These are phyloP conservation scores for Diaperis boleti DNA, from an alignment of 2,888 invertebrate genomes.

Conservation along the genomic window DNA sequence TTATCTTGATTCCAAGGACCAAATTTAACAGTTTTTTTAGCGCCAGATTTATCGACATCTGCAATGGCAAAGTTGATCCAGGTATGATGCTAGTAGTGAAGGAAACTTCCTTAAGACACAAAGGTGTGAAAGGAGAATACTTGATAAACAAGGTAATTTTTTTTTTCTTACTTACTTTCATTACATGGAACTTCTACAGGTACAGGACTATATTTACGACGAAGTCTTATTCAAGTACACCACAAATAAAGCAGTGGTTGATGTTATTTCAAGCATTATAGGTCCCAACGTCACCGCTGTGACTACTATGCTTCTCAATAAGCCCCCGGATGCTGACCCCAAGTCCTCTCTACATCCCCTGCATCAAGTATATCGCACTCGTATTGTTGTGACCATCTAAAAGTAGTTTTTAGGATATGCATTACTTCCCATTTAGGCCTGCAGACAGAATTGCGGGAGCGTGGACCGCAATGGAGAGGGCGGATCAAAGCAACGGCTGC, in stretches of 20 bases:
- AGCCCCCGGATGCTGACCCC: constrained; percentile 82
- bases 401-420: constrained; percentile 77
- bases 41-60: constrained; percentile 81
- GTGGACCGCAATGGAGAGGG: constrained; percentile 90
- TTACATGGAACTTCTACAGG: constrained; percentile 61
- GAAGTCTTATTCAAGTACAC: constrained; percentile 79
- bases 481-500: constrained; percentile 82
- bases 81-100: constrained; percentile 72
- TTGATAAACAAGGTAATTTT: constrained; percentile 75
- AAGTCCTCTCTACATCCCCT: constrained; percentile 75
- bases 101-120: constrained; percentile 74
- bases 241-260: constrained; percentile 72
- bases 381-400: not conserved
- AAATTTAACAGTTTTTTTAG: too few relatives aligned
- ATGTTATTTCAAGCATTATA: constrained; percentile 78
- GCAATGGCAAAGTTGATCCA: constrained; percentile 71
- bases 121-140: constrained; percentile 73
- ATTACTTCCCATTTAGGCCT: constrained; percentile 90
- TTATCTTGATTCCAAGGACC: too few relatives aligned
- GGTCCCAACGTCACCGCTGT: constrained; percentile 81
- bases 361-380: constrained; percentile 75
- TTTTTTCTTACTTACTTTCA: not conserved
- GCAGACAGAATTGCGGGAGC: constrained; percentile 83
- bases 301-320: constrained; percentile 92
- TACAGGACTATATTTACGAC: constrained; percentile 83